A percentile compares a stretch with the other conserved stretches of the same genome.
Conservation (phyloP, 2,113 vertebrate species). For the Pao palembangensis region DNA sequence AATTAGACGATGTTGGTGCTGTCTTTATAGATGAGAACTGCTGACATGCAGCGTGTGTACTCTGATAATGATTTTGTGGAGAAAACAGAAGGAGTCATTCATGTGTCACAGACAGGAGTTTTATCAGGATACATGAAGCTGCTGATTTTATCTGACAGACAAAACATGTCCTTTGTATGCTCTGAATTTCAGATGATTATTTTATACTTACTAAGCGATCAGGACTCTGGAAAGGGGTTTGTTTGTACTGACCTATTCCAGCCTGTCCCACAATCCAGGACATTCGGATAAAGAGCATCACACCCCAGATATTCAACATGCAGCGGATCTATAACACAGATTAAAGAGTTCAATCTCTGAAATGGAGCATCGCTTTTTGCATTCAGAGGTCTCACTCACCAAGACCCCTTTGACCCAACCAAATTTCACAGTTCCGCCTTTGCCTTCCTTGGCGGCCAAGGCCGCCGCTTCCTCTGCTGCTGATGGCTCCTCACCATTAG, state of each 20-base stretch:
- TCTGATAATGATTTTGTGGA: no score
- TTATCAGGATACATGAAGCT: no score
- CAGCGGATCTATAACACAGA: conserved; percentile 83
- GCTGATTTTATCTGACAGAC: no score
- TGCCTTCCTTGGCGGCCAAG: conserved; percentile 80
- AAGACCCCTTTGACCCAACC: conserved; percentile 97
- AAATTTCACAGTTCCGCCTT: conserved; percentile 90
- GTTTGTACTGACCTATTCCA: conserved; percentile 83
- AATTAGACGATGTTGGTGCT: no score
- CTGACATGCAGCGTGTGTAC: no score
- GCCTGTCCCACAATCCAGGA: conserved; percentile 98
- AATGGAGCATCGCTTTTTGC: neutral
- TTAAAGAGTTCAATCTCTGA: neutral
- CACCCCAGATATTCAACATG: conserved; percentile 99
- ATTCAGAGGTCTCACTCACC: conserved; percentile 71
- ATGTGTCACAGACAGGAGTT: no score
- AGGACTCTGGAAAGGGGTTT: neutral
- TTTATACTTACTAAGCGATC: no score
- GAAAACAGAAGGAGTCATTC: no score
- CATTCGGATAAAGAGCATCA: conserved; percentile 97
- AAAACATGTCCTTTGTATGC: no score
- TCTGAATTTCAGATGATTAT: no score
- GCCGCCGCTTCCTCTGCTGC: conserved; percentile 82
- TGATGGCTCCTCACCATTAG: conserved; percentile 87
- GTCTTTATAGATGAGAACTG: no score